Evolutionary conservation across 2,888 invertebrate species (phyloP).

Genomic region (Hanleya hanleyi): DNA sequence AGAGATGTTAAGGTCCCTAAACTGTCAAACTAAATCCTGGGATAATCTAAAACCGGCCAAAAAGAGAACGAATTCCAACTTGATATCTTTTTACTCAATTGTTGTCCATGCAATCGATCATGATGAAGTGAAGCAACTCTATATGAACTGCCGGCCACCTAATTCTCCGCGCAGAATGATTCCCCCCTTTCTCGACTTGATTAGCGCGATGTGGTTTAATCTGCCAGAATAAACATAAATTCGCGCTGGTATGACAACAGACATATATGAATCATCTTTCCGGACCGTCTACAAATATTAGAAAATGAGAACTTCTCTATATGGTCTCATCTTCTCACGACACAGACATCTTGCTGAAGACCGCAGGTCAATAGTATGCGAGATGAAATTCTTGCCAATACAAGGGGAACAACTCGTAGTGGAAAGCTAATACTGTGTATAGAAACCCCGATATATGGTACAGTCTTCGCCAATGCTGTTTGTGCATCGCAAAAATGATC

Average conservation of each 20-base stretch:
- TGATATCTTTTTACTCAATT: slow-evolving; percentile 12
- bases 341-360: too few relatives aligned
- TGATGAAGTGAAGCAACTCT: neutral
- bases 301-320: neutral
- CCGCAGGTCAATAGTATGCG: too few relatives aligned
- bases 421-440: too few relatives aligned
- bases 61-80: slow-evolving; percentile 9
- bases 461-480: too few relatives aligned
- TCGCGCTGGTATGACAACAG: slow-evolving; percentile 3
- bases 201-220: neutral
- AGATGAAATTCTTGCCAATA: too few relatives aligned
- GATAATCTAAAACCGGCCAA: slow-evolving; percentile 5
- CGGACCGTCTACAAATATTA: neutral
- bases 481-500: too few relatives aligned
- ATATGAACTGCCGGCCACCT: neutral
- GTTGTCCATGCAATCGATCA: slow-evolving; percentile 5
- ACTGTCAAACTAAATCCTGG: slow-evolving; percentile 7
- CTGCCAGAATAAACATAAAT: slow-evolving; percentile 5
- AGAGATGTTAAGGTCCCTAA: slow-evolving; percentile 10
- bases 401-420: too few relatives aligned
- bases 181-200: neutral
- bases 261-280: slow-evolving; percentile 3
- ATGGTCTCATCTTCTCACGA: too few relatives aligned
- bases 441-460: too few relatives aligned
- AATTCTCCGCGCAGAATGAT: neutral